Base-by-base conservation (phyloP, 1,140 invertebrate species). In the Leucophenga varia region DNA sequence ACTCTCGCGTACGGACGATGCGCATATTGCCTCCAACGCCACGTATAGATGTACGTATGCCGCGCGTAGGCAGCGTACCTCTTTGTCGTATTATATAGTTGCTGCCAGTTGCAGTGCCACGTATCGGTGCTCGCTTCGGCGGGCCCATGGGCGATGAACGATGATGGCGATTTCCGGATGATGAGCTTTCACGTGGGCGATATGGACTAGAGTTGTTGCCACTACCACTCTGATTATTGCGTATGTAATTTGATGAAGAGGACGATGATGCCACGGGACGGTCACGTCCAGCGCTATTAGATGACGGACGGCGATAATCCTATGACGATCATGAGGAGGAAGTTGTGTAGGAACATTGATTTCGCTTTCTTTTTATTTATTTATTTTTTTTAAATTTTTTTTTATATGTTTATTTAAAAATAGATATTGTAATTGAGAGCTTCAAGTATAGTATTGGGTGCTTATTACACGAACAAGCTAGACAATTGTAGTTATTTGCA, bases 291-390 rank as follows among this genome's bases (percentile, higher is more conserved):
- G 65, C 61, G 42, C 61, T 69, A 37, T 64, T 59, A 47, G 69
- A 67, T 39, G 64, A 56, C 21, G 60, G 70, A 28, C 70, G 69
- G 57, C 70, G 63, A 52, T 73, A 73, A 59, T 73, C 64, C 70
- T 73, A 64, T 71, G 70, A 67, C 58, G 64, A 67, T 68, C 54
- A 61, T 72, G 69, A 72, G 54, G 72, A 72, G 69, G 59, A 70
- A 67, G 61, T 39, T 59, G 64, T 67, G 63, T 67, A 67, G 63
- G 63, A 65, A 59, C 63, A 67, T 65, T 49, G 52, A 52, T 52
- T 52, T 64, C 46, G 43, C 56, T 60, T 49, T 36, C 30, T 40
- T 31, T 55, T 49, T 55, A 43, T 22, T 51, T 55, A 47, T 34
- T 47, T 52, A 57, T 39, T 44, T 38, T 52, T 60, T 59, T 47